Percentiles rank a stretch among this genome's conserved stretches.
These are phyloP conservation scores for Apaloderma vittatum DNA, from an alignment of 2,113 vertebrate genomes.

Conservation along the genomic window DNA sequence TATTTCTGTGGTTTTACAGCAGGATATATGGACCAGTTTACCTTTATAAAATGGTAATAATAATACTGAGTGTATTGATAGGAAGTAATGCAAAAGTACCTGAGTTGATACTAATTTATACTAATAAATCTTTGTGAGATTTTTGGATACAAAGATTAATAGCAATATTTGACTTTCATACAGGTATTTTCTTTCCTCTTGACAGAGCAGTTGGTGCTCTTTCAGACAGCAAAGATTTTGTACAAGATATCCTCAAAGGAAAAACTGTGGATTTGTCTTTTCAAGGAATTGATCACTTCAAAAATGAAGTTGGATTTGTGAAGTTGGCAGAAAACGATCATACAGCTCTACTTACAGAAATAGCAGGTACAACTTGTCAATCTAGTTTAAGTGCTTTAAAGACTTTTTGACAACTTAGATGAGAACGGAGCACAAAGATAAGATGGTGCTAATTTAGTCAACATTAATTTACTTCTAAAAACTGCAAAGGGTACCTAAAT, in stretches of 20 bases:
- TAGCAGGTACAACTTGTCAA: constrained; percentile 85
- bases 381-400: not conserved
- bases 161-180: not conserved
- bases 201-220: constrained; percentile 85
- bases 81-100: not conserved
- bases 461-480: not conserved
- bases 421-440: not conserved
- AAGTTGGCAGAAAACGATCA: constrained; percentile 84
- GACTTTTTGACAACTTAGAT: not conserved
- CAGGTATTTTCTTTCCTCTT: constrained; percentile 26
- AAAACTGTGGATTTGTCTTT: constrained; percentile 86
- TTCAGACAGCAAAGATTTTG: constrained; percentile 78
- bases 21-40: not conserved
- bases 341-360: constrained; percentile 75
- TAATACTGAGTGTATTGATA: not conserved
- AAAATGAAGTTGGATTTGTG: constrained; percentile 91
- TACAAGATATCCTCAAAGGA: constrained; percentile 87
- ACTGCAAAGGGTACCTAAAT: not conserved
- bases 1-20: not conserved
- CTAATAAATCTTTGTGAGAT: not conserved
- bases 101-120: not conserved
- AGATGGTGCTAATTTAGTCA: not conserved
- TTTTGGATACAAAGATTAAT: not conserved
- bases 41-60: not conserved
- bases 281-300: constrained; percentile 88